Evolutionary conservation across 2,888 invertebrate species (phyloP), one percentile per base, ranked within the genome.

Genomic region (Lithophane semibrunnea): DNA sequence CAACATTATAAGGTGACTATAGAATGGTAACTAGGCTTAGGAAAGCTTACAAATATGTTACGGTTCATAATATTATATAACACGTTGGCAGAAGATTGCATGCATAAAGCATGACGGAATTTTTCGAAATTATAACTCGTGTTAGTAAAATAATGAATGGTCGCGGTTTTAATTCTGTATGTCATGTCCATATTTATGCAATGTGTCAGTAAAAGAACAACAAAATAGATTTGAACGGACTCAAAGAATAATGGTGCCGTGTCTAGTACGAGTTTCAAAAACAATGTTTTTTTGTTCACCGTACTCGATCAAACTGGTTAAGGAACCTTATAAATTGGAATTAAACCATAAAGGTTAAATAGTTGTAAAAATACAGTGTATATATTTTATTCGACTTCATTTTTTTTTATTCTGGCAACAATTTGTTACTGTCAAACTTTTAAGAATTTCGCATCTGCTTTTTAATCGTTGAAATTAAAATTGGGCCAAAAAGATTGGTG

Each of bases 271-370:
- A 68, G 72, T 86, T 86, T 80, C 42, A 70, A 80, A 83, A 71
- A 61, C n/a, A 78, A 72, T 73, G 21, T 75, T 75, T 81, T 77
- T 79, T 70, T 80, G 64, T 77, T 74, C 13, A 63, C 65, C 2
- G 21, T 60, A 67, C 75, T 64, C 24, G 76, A 74, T 71, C 64
- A 80, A 80, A 85, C 86, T 66, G 75, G 86, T 86, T 79, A 72
- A 12, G 65, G 67, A 76, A 78, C 81, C 64, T 81, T 84, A 83
- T 85, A 89, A 88, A 86, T 88, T 86, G 79, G 83, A 80, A 77
- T 87, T 87, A 84, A 87, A 77, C 83, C 60, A 82, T 86, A 92
- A 93, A 92, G 91, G 91, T 92, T 92, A 91, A 92, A 92, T 89
- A 87, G 88, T 89, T 89, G 86, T 92, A 89, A 91, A 90, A 91